phyloP scores from a whole-genome alignment of 37 sponge, comb jelly and placozoan genomes.

The Spongilla lacustris region DNA sequence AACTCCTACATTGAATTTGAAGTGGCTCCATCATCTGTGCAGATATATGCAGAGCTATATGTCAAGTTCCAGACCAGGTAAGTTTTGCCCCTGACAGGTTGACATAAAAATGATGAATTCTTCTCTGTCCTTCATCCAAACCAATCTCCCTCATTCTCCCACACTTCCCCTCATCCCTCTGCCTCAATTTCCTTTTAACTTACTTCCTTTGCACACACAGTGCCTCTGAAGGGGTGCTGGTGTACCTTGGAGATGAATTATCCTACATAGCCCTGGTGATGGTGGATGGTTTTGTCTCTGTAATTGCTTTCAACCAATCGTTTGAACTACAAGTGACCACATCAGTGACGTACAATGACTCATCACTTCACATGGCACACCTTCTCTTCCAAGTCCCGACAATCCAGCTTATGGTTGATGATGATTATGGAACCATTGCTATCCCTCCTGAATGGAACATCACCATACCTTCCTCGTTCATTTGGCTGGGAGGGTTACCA shows the following conservation, averaged over 20 bases:
- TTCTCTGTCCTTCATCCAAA: too few relatives aligned
- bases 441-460: background rate
- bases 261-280: background rate
- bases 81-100: background rate
- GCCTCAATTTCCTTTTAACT: background rate
- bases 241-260: background rate
- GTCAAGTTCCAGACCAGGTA: background rate
- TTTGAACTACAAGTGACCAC: background rate
- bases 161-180: background rate
- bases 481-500: slow-evolving; percentile 61
- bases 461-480: background rate
- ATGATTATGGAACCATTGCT: background rate
- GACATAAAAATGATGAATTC: too few relatives aligned
- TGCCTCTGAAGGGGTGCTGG: background rate
- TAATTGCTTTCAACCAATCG: background rate
- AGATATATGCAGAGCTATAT: background rate
- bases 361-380: slow-evolving; percentile 11
- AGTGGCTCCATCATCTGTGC: background rate
- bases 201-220: background rate
- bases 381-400: slow-evolving; percentile 4
- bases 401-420: slow-evolving; percentile 20
- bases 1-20: slow-evolving; percentile 45
- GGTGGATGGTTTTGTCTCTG: background rate
- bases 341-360: slow-evolving; percentile 26
- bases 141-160: background rate